These are phyloP conservation scores for Plestiodon gilberti DNA, from an alignment of 2,113 vertebrate genomes.

Conservation along the genomic window DNA sequence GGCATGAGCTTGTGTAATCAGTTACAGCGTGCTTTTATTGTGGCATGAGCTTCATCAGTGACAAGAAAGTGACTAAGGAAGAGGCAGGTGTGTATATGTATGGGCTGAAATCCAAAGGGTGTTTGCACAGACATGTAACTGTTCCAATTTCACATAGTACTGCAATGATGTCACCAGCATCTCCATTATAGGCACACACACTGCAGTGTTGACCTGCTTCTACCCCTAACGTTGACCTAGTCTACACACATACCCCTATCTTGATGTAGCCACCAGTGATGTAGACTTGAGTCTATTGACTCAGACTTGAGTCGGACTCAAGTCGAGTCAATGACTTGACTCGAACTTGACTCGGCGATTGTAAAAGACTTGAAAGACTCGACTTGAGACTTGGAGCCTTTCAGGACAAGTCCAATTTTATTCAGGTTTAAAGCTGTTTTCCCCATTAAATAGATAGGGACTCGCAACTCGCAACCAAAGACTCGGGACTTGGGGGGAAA, in stretches of 20 bases:
- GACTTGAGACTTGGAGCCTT: too few species aligned
- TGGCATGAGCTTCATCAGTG: neutral
- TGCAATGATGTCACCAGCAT: neutral
- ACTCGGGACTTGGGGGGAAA: too few species aligned
- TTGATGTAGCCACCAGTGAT: neutral
- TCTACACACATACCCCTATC: too few species aligned
- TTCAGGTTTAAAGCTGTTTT: too few species aligned
- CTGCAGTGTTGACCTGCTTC: neutral
- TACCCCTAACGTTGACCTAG: neutral
- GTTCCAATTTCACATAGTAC: neutral
- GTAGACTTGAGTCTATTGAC: too few species aligned
- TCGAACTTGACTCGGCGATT: too few species aligned
- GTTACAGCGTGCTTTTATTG: neutral
- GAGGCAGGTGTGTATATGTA: neutral
- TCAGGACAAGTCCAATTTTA: too few species aligned
- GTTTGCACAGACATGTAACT: neutral
- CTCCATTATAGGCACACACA: neutral
- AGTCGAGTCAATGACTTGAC: too few species aligned
- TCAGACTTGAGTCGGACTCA: too few species aligned
- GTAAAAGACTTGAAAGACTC: too few species aligned
- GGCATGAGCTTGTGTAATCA: slow-evolving; percentile 2
- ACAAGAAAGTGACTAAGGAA: neutral
- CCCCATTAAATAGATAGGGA: too few species aligned
- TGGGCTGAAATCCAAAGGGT: neutral
- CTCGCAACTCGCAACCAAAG: too few species aligned